phyloP scores from a whole-genome alignment of 2,888 invertebrate species.

The Sicus ferrugineus region DNA sequence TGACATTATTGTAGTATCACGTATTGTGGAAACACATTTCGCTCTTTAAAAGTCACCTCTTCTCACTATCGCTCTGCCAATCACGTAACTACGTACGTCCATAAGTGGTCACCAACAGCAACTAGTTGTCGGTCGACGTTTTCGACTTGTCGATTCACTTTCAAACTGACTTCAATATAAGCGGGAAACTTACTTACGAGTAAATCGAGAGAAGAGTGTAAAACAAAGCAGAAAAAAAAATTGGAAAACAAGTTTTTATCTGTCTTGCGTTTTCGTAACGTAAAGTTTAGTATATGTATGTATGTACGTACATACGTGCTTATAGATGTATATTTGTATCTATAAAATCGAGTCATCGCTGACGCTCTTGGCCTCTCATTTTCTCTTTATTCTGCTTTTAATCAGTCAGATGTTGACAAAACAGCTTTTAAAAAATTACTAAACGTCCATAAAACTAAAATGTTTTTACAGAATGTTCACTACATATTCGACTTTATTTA shows the following conservation, averaged over 20 bases:
- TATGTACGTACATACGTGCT: not conserved
- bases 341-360: constrained; percentile 6
- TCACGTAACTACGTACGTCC: too few species aligned
- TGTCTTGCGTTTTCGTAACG: not conserved
- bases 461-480: too few species aligned
- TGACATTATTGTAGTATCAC: too few species aligned
- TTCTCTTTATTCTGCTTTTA: not conserved
- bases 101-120: too few species aligned
- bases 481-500: too few species aligned
- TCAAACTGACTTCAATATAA: constrained; percentile 37
- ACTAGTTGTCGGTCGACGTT: constrained; percentile 8
- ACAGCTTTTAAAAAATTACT: not conserved
- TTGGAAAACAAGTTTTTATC: not conserved
- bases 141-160: constrained; percentile 40
- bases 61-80: too few species aligned
- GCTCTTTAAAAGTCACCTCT: too few species aligned
- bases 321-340: too few species aligned
- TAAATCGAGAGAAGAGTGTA: not conserved
- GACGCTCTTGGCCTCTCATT: constrained; percentile 11
- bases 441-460: not conserved
- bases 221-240: not conserved
- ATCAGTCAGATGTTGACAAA: not conserved
- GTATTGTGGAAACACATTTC: too few species aligned
- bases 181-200: not conserved
- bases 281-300: not conserved